These are phyloP conservation scores for Peromyscus polionotus DNA, from an alignment of 2,113 vertebrate species.

Conservation along the genomic window DNA sequence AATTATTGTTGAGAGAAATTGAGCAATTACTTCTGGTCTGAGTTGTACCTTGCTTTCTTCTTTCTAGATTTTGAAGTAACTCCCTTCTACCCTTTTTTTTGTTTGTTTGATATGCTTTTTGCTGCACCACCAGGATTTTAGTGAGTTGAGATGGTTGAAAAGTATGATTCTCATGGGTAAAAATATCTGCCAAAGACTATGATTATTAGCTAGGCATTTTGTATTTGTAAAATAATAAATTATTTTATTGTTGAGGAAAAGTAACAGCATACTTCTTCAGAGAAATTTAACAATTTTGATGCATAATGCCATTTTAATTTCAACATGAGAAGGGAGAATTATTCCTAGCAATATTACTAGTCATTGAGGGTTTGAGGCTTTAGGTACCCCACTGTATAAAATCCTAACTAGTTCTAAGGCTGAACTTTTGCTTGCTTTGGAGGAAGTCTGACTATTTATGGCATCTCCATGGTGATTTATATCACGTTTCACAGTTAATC, in stretches of 20 bases:
- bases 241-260: neutral
- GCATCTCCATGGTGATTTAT: constrained; percentile 46
- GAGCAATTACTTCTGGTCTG: neutral
- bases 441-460: neutral
- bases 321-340: neutral
- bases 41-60: neutral
- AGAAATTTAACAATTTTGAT: neutral
- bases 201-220: neutral
- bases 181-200: neutral
- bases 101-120: neutral
- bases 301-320: constrained; percentile 52
- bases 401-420: neutral
- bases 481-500: constrained; percentile 64
- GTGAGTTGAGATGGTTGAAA: constrained; percentile 13
- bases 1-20: neutral
- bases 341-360: neutral
- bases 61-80: constrained; percentile 6
- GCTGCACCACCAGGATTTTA: neutral
- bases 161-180: neutral
- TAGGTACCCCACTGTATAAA: neutral
- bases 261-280: neutral
- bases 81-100: neutral
- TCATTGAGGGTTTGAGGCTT: neutral
- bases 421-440: neutral
- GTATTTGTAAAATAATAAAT: constrained; percentile 35